These are phyloP conservation scores for Doryteuthis pealeii DNA, from an alignment of 1,140 invertebrate species.

Conservation along the genomic window DNA sequence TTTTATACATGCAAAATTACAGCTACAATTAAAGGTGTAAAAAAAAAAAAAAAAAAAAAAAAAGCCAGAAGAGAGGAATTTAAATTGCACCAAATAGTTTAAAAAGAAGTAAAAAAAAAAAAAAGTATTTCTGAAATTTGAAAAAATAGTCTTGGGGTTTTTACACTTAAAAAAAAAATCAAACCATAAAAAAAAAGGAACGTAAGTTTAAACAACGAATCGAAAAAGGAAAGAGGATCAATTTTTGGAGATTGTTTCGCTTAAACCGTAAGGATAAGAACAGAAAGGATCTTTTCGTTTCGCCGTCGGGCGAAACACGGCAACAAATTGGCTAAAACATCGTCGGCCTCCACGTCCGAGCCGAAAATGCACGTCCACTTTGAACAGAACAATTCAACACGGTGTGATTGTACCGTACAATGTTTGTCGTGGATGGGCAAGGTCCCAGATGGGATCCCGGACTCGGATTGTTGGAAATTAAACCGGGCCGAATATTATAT, in stretches of 20 bases:
- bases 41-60: too few relatives aligned
- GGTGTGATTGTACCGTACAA: slow-evolving; percentile 92
- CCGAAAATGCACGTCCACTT: slow-evolving; percentile 68
- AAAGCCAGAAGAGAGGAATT: too few relatives aligned
- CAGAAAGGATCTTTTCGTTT: not conserved
- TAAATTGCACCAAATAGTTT: too few relatives aligned
- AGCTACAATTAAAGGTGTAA: too few relatives aligned
- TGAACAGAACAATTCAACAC: slow-evolving; percentile 86
- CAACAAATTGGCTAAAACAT: not conserved
- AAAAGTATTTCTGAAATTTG: too few relatives aligned
- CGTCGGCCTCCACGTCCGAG: not conserved
- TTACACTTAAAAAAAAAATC: too few relatives aligned
- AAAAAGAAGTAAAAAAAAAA: too few relatives aligned
- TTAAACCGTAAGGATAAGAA: not conserved
- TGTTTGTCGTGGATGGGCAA: slow-evolving; percentile 98
- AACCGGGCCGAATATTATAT: slow-evolving; percentile 95
- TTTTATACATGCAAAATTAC: too few relatives aligned
- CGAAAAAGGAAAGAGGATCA: too few relatives aligned
- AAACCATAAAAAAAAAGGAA: too few relatives aligned
- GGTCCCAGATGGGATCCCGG: slow-evolving; percentile 89
- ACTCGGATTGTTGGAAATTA: slow-evolving; percentile 77
- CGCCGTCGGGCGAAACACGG: not conserved
- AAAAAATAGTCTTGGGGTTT: too few relatives aligned
- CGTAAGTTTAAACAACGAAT: too few relatives aligned
- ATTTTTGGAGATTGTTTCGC: not conserved